These are phyloP conservation scores for Rafetus swinhoei DNA, from an alignment of 2,113 vertebrate genomes.

Conservation along the genomic window DNA sequence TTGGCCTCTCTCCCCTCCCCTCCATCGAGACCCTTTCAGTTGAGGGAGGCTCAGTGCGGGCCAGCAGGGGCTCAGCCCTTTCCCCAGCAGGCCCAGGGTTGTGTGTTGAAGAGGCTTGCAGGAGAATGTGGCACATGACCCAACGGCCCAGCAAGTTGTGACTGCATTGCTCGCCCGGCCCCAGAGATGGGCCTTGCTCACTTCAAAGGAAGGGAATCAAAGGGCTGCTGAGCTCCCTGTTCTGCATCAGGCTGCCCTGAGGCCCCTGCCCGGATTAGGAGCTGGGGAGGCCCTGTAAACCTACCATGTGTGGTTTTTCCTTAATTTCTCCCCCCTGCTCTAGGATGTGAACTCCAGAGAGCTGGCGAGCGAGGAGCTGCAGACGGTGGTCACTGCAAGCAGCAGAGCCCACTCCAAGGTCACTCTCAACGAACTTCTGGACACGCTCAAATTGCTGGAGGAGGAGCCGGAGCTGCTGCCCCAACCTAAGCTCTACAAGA, in stretches of 20 bases:
- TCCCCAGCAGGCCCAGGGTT: background rate
- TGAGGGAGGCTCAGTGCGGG: background rate
- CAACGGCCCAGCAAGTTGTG: background rate
- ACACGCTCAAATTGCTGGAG: constrained; percentile 90
- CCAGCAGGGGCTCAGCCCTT: background rate
- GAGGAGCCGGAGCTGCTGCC: constrained; percentile 86
- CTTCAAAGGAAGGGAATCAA: background rate
- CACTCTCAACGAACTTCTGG: constrained; percentile 89
- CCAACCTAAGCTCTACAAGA: constrained; percentile 71
- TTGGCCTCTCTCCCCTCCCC: background rate
- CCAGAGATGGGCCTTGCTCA: background rate
- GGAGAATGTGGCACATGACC: background rate
- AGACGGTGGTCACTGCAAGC: constrained; percentile 26
- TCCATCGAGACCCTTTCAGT: background rate
- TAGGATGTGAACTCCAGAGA: constrained; percentile 78
- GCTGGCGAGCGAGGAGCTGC: constrained; percentile 74
- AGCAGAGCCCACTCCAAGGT: constrained; percentile 82
- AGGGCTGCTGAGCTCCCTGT: background rate
- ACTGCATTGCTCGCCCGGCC: background rate
- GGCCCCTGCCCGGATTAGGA: fast-evolving
- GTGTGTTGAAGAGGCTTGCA: background rate
- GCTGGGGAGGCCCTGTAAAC: background rate
- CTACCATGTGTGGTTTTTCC: fast-evolving
- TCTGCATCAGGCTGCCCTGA: background rate
- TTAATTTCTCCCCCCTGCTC: background rate